Base-by-base conservation (phyloP, 2,113 vertebrate species). In the Xenopus borealis region DNA sequence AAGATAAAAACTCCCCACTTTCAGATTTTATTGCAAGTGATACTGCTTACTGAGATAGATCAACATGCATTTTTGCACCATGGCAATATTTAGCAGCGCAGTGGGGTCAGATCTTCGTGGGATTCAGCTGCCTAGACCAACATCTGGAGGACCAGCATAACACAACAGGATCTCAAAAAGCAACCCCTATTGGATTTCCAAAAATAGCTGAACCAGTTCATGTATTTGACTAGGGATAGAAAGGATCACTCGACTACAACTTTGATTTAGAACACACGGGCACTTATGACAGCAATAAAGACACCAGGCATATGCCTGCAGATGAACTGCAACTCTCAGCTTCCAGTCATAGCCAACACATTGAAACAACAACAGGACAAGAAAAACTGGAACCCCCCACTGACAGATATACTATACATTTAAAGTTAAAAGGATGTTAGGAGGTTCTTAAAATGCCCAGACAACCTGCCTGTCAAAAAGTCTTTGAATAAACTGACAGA, bases 111-210 rank as follows among this genome's bases (percentile, higher is more conserved):
- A 2, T 4, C 20, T 18, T 16, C 2, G 18, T 8, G 20, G 19
- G 18, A 61, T 61, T 12, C 18, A 23, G 20, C 19, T 61, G 4
- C 58, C 11, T 27, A 12, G 2, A 75, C 79, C 78, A 91, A 91
- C 94, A 94, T 92, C 94, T 94, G 94, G 94, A 90, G 87, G 80
- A 68, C 87, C 86, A 57, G 82, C 90, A 86, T 84, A 75, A 71
- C 72, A 8, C 14, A n/a, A 85, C 69, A 71, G 82, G 86, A 82
- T 82, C 80, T 78, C 84, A 85, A 79, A 27, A 82, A 33, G 80
- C 84, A 84, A 55, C 91, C 88, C 84, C 91, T 90, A 89, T 85
- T 11, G 18, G 33, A 10, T 27, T 61, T 7, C 19, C 58, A 12
- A 18, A 23, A 61, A 61, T 11, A 13, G 10, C 58, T 18, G 9